Conservation (phyloP, 2,888 invertebrate species). For the Phyto melanocephala region DNA sequence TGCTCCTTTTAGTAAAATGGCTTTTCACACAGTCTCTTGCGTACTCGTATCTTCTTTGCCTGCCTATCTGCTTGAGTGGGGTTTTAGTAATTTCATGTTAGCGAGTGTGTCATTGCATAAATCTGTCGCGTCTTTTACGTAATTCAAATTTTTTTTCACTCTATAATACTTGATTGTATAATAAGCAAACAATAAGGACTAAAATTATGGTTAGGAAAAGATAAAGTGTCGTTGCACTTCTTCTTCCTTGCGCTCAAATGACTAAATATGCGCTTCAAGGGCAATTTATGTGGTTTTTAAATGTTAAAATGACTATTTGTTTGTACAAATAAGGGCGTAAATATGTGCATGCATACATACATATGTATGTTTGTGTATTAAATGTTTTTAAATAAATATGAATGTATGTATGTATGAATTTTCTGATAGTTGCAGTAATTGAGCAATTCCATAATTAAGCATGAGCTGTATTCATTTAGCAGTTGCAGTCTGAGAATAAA, state of each 20-base stretch:
- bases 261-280: slow-evolving; percentile 33
- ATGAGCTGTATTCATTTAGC: neutral
- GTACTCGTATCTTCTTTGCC: neutral
- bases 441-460: slow-evolving; percentile 22
- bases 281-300: slow-evolving; percentile 38
- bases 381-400: no score
- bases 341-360: neutral
- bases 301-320: slow-evolving; percentile 17
- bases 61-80: slow-evolving; percentile 8
- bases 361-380: no score
- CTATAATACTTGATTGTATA: neutral
- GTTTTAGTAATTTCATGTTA: slow-evolving; percentile 4
- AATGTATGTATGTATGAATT: neutral
- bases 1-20: slow-evolving; percentile 27
- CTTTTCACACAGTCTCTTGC: slow-evolving; percentile 13
- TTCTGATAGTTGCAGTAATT: slow-evolving; percentile 19
- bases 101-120: slow-evolving; percentile 26
- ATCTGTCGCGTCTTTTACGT: slow-evolving; percentile 11
- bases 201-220: slow-evolving; percentile 22
- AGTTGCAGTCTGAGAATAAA: neutral
- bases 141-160: neutral
- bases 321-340: neutral
- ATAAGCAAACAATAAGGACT: slow-evolving; percentile 29
- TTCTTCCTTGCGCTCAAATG: slow-evolving; percentile 11
- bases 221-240: slow-evolving; percentile 27